Conservation (phyloP, 2,113 vertebrate genomes). For the Cygnus atratus region DNA sequence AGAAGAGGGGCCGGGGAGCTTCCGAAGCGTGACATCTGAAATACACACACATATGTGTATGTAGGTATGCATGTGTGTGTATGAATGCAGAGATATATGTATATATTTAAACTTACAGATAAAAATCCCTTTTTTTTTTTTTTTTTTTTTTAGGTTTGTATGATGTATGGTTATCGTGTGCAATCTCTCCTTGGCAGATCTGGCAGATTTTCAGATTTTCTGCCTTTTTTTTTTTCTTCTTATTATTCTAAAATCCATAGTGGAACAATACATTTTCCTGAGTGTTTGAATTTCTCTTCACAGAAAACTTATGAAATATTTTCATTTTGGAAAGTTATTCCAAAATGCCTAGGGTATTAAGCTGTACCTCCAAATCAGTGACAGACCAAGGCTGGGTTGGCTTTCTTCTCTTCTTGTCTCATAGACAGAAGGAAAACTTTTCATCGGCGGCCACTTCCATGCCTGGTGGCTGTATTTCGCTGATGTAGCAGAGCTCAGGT, state of each 20-base stretch:
- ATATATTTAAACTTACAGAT: background rate
- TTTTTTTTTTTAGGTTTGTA: background rate
- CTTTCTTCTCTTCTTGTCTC: background rate
- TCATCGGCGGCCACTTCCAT: background rate
- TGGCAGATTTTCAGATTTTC: background rate
- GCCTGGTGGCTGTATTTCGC: background rate
- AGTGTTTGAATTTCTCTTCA: background rate
- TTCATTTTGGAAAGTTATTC: background rate
- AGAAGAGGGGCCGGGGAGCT: background rate
- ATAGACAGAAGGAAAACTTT: background rate
- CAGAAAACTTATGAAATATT: background rate
- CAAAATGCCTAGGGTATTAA: background rate
- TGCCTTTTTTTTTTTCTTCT: background rate
- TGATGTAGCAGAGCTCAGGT: background rate
- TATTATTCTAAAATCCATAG: background rate
- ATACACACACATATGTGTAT: rapidly evolving
- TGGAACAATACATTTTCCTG: background rate
- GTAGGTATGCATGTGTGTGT: too few species aligned
- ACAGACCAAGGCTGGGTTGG: background rate
- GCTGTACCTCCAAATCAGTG: background rate
- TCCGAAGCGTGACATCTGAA: background rate
- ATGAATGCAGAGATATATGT: too few species aligned
- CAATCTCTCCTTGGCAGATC: background rate
- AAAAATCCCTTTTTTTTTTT: background rate
- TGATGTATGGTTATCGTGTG: background rate